Percentiles rank a stretch among this genome's conserved stretches.
phyloP scores from a whole-genome alignment of 2,113 vertebrate species.

The Vireo altiloquus region DNA sequence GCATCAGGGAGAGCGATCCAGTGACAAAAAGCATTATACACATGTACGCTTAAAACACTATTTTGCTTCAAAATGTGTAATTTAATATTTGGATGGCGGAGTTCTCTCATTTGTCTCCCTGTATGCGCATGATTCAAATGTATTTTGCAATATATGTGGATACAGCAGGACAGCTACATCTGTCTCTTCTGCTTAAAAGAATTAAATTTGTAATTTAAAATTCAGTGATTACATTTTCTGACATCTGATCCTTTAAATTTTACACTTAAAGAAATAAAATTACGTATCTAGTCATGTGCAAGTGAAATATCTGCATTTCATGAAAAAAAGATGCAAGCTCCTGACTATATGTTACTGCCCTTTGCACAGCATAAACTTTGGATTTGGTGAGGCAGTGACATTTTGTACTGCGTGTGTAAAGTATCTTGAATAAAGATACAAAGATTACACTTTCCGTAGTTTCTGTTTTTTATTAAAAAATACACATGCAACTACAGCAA shows the following conservation, averaged over 20 bases:
- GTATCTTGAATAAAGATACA: neutral
- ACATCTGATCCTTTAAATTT: neutral
- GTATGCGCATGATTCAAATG: neutral
- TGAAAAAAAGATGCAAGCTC: neutral
- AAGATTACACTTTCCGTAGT: neutral
- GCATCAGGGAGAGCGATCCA: slow-evolving; percentile 62
- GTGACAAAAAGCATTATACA: slow-evolving; percentile 42
- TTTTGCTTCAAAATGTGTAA: slow-evolving; percentile 64
- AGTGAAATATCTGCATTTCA: neutral
- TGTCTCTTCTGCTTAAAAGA: neutral
- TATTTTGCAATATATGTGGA: neutral
- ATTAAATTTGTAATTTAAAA: neutral
- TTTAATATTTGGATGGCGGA: slow-evolving; percentile 58
- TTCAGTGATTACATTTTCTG: neutral
- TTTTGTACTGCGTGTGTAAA: neutral
- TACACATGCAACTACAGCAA: neutral
- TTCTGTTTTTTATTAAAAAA: neutral
- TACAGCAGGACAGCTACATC: neutral
- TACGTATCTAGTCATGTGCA: neutral
- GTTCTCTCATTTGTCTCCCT: slow-evolving; percentile 37
- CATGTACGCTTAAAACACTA: slow-evolving; percentile 31
- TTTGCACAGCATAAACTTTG: neutral
- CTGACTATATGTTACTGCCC: no score
- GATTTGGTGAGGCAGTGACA: neutral
- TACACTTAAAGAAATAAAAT: slow-evolving; percentile 8